These are phyloP conservation scores for Drosophila mojavensis DNA, from an alignment of 1,140 invertebrate species.

Conservation along the genomic window DNA sequence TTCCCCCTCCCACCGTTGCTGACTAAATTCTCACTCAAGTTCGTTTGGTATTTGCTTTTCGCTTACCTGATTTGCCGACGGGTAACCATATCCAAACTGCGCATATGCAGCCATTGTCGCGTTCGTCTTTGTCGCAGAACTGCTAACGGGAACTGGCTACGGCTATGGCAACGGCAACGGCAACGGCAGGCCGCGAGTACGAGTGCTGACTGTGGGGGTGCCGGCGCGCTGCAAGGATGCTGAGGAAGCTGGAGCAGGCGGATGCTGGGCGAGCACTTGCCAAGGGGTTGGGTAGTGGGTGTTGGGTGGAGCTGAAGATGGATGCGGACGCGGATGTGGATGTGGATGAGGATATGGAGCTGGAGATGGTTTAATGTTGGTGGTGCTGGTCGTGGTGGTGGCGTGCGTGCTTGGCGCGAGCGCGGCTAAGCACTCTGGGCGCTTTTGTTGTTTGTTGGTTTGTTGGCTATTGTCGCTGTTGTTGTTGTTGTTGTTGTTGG, in stretches of 20 bases:
- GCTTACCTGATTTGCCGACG: constrained; percentile 82
- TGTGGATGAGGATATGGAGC: constrained; percentile 2
- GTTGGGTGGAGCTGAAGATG: constrained; percentile 30
- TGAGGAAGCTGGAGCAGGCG: constrained; percentile 29
- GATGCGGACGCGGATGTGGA: constrained; percentile 18
- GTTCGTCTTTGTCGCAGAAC: constrained; percentile 38
- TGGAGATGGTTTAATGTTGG: constrained; percentile 19
- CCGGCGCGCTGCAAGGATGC: constrained; percentile 51
- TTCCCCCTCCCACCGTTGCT: not conserved
- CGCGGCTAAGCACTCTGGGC: constrained; percentile 73
- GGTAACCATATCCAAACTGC: constrained; percentile 83
- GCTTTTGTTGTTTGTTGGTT: constrained; percentile 74
- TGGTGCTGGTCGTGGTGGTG: constrained; percentile 33
- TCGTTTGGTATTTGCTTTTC: not conserved
- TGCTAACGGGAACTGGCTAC: constrained; percentile 23
- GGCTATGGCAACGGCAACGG: constrained; percentile 17
- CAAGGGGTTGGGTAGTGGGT: constrained; percentile 39
- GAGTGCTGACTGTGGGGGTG: constrained; percentile 61
- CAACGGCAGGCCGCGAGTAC: constrained; percentile 43
- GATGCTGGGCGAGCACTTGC: constrained; percentile 49
- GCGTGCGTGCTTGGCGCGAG: constrained; percentile 66
- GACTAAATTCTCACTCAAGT: not conserved
- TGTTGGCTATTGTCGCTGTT: constrained; percentile 42
- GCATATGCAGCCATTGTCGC: constrained; percentile 83
- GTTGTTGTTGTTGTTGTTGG: constrained; percentile 47